Conservation (phyloP, 2,888 invertebrate species). For the Melinopterus prodromus region DNA sequence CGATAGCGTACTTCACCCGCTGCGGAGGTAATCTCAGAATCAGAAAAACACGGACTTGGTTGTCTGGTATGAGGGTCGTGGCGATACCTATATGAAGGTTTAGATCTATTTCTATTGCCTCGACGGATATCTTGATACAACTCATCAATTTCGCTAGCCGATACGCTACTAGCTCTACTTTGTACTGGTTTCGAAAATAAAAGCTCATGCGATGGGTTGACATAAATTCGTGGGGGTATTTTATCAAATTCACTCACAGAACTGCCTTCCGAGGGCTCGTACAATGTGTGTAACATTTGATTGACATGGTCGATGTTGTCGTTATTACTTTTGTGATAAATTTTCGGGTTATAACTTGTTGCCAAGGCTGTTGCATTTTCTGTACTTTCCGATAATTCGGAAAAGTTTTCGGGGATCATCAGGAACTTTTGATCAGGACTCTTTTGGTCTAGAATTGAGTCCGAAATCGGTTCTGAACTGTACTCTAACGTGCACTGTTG, state of each 20-base stretch:
- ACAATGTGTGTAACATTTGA: conserved; percentile 30
- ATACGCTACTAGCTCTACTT: conserved; percentile 67
- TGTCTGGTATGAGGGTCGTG: conserved; percentile 26
- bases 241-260: conserved; percentile 45
- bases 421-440: conserved; percentile 63
- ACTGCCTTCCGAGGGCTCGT: conserved; percentile 43
- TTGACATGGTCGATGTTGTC: conserved; percentile 6
- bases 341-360: conserved; percentile 11
- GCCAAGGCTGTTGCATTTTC: not conserved
- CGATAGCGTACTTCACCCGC: conserved; percentile 46
- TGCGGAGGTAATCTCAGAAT: conserved; percentile 55
- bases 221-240: conserved; percentile 56
- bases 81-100: conserved; percentile 31
- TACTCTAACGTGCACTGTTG: conserved; percentile 77
- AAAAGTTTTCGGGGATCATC: conserved; percentile 7
- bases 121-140: conserved; percentile 74
- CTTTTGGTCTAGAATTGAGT: conserved; percentile 61
- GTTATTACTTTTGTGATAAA: conserved; percentile 10
- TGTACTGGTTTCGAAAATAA: conserved; percentile 60
- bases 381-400: not conserved
- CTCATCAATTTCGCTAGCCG: conserved; percentile 70
- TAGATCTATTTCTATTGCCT: conserved; percentile 53
- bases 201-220: conserved; percentile 62
- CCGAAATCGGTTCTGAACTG: conserved; percentile 66
- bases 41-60: conserved; percentile 53